Percentiles rank a stretch among this genome's conserved stretches.
These are phyloP conservation scores for Aeoliscus strigatus DNA, from an alignment of 2,797 vertebrate species.

Conservation along the genomic window DNA sequence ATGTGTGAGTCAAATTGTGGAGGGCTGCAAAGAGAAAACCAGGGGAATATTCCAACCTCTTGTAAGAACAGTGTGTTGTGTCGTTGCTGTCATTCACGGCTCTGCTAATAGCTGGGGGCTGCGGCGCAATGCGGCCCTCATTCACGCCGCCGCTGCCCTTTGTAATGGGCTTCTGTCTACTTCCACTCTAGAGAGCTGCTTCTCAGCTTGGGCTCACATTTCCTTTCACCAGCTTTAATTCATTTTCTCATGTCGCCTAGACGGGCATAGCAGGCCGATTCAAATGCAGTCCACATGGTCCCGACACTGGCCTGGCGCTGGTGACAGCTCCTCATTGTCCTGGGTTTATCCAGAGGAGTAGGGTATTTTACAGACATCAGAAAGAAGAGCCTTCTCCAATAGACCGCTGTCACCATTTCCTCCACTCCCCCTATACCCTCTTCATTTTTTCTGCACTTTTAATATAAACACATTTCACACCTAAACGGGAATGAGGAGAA, in stretches of 20 bases:
- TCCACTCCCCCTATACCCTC: constrained; percentile 11
- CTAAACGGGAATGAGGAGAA: constrained; percentile 54
- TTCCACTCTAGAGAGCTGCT: constrained; percentile 25
- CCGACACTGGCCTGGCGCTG: constrained; percentile 26
- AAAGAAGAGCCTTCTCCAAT: constrained; percentile 39
- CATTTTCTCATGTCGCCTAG: constrained; percentile 35
- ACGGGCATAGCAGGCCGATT: constrained; percentile 36
- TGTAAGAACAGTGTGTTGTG: constrained; percentile 23
- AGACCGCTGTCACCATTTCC: constrained; percentile 60
- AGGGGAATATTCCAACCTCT: too few relatives aligned
- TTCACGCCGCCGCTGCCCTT: constrained; percentile 35
- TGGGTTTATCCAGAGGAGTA: constrained; percentile 44
- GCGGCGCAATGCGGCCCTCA: constrained; percentile 40
- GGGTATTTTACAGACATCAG: constrained; percentile 47
- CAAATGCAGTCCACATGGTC: constrained; percentile 32
- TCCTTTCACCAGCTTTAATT: constrained; percentile 48
- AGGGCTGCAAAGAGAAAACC: constrained; percentile 19
- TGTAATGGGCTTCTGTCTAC: constrained; percentile 44
- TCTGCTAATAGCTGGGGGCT: constrained; percentile 39
- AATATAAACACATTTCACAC: constrained; percentile 71
- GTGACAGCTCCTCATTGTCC: constrained; percentile 52
- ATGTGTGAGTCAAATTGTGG: too few relatives aligned
- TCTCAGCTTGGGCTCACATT: constrained; percentile 38
- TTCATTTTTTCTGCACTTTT: constrained; percentile 37
- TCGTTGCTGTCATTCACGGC: constrained; percentile 43